Conservation (phyloP, 2,888 invertebrate genomes). For the Synanthedon tipuliformis region DNA sequence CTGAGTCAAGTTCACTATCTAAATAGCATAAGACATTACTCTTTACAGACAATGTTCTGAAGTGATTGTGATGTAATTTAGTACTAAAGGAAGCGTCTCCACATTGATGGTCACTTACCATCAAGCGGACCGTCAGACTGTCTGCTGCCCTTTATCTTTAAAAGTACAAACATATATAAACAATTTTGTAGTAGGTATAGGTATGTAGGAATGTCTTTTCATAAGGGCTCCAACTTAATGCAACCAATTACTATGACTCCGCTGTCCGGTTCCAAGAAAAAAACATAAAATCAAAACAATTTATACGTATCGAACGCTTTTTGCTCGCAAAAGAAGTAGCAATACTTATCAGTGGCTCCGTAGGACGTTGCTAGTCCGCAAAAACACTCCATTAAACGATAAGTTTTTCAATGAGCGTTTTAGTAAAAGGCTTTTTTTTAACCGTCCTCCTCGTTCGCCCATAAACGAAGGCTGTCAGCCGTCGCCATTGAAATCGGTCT, state of each 20-base stretch:
- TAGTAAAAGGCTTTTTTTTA: conserved; percentile 27
- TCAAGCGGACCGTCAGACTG: no score
- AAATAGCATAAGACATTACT: no score
- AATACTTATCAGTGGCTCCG: conserved; percentile 10
- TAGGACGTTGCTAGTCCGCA: conserved; percentile 17
- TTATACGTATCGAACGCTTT: neutral
- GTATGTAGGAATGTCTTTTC: neutral
- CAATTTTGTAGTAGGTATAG: no score
- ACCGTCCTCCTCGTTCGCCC: conserved; percentile 33
- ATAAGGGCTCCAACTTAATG: conserved; percentile 2
- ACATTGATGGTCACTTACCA: no score
- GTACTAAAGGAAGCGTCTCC: no score
- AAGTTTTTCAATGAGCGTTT: conserved; percentile 41
- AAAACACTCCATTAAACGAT: conserved; percentile 36
- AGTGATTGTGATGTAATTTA: no score
- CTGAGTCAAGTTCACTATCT: no score
- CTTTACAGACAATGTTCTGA: no score
- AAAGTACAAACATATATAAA: no score
- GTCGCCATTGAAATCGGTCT: conserved; percentile 65
- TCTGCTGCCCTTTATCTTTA: no score
- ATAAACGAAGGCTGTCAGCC: conserved; percentile 55
- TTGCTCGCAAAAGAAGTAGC: neutral
- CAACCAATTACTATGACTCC: no score
- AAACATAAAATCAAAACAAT: neutral
- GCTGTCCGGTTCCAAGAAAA: no score